Evolutionary conservation across 2,797 vertebrate genomes (phyloP).

Genomic region (Enteromius thamalakanensis): DNA sequence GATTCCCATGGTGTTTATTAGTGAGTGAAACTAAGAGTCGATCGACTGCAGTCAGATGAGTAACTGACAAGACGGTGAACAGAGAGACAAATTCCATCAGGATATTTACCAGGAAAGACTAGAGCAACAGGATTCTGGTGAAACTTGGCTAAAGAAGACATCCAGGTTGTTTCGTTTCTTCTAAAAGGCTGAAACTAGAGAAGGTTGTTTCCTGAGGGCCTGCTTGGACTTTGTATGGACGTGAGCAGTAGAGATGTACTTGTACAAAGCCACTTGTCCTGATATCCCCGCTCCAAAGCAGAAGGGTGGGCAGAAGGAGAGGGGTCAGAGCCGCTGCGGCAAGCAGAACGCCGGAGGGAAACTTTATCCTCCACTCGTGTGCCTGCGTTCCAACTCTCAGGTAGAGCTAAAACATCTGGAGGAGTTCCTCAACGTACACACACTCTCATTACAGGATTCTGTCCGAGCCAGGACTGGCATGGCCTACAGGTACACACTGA

Average conservation of each 20-base stretch:
- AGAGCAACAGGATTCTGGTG: slow-evolving; percentile 20
- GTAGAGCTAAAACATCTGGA: slow-evolving; percentile 82
- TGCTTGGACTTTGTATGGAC: slow-evolving; percentile 28
- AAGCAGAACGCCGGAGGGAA: slow-evolving; percentile 58
- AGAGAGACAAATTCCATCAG: slow-evolving; percentile 16
- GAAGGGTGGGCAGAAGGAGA: slow-evolving; percentile 73
- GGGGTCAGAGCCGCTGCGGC: slow-evolving; percentile 63
- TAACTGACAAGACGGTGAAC: slow-evolving; percentile 67
- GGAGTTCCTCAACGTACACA: slow-evolving; percentile 84
- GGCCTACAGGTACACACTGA: slow-evolving; percentile 75
- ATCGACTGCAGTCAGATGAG: slow-evolving; percentile 64
- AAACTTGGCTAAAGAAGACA: not conserved
- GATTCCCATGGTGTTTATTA: slow-evolving; percentile 76
- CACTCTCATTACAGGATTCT: slow-evolving; percentile 82
- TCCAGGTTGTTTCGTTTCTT: not conserved
- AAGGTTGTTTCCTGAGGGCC: slow-evolving; percentile 20
- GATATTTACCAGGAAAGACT: not conserved
- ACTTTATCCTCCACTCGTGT: slow-evolving; percentile 62
- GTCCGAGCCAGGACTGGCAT: slow-evolving; percentile 79
- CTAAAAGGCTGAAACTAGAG: not conserved
- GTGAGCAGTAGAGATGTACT: slow-evolving; percentile 78
- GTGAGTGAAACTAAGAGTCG: slow-evolving; percentile 73
- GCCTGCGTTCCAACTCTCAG: slow-evolving; percentile 63
- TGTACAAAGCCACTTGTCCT: slow-evolving; percentile 85
- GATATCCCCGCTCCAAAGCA: slow-evolving; percentile 84